These are phyloP conservation scores for Ariopsis seemanni DNA, from an alignment of 2,113 vertebrate species.

Conservation along the genomic window DNA sequence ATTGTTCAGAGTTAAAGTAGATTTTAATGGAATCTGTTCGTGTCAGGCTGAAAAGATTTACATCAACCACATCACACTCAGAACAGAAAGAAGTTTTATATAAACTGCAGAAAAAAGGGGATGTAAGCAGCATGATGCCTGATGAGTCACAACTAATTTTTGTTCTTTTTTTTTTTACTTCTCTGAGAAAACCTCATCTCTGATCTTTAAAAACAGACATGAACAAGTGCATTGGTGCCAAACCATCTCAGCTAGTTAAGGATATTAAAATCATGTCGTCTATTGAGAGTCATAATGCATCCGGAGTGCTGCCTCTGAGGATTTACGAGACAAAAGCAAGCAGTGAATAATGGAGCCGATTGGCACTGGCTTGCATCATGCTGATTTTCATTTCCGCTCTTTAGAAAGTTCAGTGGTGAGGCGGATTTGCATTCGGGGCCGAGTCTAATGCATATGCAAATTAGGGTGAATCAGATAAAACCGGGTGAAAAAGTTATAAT, in stretches of 20 bases:
- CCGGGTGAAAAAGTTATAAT: background rate
- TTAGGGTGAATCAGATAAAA: conserved; percentile 37
- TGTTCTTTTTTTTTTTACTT: background rate
- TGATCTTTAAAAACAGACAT: background rate
- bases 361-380: conserved; percentile 45
- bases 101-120: background rate
- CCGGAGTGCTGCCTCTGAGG: conserved; percentile 41
- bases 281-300: conserved; percentile 33
- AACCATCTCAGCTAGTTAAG: conserved; percentile 39
- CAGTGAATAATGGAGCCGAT: conserved; percentile 53
- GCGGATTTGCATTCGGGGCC: conserved; percentile 42
- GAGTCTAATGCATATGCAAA: conserved; percentile 35
- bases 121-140: background rate
- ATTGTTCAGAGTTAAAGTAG: background rate
- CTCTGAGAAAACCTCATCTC: background rate
- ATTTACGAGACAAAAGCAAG: conserved; percentile 47
- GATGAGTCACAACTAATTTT: background rate
- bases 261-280: conserved; percentile 55
- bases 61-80: background rate
- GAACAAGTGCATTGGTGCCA: background rate
- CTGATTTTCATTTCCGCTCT: conserved; percentile 39
- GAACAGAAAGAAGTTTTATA: background rate
- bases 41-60: background rate
- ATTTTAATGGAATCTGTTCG: background rate
- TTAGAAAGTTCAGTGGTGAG: conserved; percentile 28